Conservation (phyloP, 2,113 vertebrate species). For the Nipponia nippon region DNA sequence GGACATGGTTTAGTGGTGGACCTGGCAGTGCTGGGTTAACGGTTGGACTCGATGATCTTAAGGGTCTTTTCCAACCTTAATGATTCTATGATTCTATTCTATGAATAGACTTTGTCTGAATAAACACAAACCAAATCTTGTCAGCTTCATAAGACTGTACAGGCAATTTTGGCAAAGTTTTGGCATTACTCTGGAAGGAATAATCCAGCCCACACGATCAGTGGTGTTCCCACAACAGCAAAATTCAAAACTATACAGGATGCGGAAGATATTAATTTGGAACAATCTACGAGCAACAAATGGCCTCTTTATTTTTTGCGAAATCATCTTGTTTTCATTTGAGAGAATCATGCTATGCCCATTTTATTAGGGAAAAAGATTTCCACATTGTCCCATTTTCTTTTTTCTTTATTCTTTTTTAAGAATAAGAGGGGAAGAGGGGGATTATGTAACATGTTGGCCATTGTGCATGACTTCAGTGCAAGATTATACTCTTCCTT, state of each 20-base stretch:
- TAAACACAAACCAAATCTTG: background rate
- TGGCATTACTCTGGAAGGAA: background rate
- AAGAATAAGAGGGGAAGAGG: background rate
- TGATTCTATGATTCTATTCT: too few relatives aligned
- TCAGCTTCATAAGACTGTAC: background rate
- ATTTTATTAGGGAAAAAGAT: background rate
- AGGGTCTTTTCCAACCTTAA: too few relatives aligned
- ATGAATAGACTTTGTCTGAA: background rate
- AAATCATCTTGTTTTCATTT: constrained; percentile 42
- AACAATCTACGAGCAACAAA: background rate
- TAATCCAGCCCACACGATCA: background rate
- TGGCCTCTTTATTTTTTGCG: background rate
- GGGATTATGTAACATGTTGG: background rate
- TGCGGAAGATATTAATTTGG: constrained; percentile 1
- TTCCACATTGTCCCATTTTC: background rate
- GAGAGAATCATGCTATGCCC: background rate
- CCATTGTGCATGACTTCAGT: background rate
- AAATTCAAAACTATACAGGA: background rate
- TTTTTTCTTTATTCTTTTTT: background rate
- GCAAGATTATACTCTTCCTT: background rate
- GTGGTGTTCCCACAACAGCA: background rate
- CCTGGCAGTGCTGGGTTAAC: too few relatives aligned
- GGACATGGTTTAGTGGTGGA: too few relatives aligned
- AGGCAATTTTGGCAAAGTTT: background rate
- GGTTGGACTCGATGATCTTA: too few relatives aligned